Percentiles rank a stretch among this genome's conserved stretches.
These are phyloP conservation scores for Leptopilina drosophilae DNA, from an alignment of 2,888 invertebrate species.

Conservation along the genomic window DNA sequence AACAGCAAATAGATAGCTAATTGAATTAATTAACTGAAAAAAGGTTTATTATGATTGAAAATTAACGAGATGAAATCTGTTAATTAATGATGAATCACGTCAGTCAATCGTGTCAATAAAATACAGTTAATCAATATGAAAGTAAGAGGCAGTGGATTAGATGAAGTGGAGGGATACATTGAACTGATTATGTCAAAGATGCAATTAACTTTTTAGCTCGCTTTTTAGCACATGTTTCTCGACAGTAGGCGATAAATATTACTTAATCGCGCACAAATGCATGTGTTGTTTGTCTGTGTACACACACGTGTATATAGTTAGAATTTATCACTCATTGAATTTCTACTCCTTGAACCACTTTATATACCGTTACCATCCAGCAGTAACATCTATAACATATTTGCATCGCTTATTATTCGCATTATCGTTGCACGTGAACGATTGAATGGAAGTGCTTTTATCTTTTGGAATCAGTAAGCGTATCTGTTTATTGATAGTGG, in stretches of 20 bases:
- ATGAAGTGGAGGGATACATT: background rate
- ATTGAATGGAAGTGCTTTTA: background rate
- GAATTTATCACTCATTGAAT: slow-evolving; percentile 39
- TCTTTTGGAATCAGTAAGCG: background rate
- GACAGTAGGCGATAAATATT: slow-evolving; percentile 18
- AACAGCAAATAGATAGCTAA: background rate
- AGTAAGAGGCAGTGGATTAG: background rate
- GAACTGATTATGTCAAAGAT: slow-evolving; percentile 16
- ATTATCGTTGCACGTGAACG: slow-evolving; percentile 33
- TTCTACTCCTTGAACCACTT: slow-evolving; percentile 35
- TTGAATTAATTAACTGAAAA: slow-evolving; percentile 5
- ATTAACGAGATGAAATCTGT: background rate
- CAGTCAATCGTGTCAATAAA: background rate
- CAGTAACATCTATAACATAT: background rate
- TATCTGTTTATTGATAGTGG: background rate
- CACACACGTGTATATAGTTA: background rate
- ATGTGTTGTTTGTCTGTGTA: background rate
- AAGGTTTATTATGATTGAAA: background rate
- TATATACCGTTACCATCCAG: slow-evolving; percentile 6
- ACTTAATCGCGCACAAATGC: slow-evolving; percentile 2
- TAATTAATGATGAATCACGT: background rate
- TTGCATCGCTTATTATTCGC: slow-evolving; percentile 18
- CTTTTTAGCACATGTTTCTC: slow-evolving; percentile 27
- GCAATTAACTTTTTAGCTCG: slow-evolving; percentile 38
- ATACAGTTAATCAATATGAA: slow-evolving; percentile 11